phyloP scores from a whole-genome alignment of 2,113 vertebrate species.

The Cynoglossus semilaevis region DNA sequence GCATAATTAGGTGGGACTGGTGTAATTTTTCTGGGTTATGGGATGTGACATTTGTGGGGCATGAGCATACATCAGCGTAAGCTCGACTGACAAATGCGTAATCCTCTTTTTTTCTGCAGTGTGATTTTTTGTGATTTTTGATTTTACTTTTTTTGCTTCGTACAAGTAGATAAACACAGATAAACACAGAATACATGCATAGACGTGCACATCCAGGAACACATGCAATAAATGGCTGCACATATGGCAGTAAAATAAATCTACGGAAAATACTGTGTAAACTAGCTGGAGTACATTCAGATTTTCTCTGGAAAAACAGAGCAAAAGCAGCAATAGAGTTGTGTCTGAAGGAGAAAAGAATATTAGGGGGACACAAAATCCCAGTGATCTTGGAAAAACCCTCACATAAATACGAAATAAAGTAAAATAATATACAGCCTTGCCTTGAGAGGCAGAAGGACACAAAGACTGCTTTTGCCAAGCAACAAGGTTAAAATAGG shows the following conservation, averaged over 20 bases:
- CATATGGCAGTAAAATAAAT: slow-evolving; percentile 2
- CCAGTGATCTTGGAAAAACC: slow-evolving; percentile 21
- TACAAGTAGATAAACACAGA: too few species aligned
- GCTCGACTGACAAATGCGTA: slow-evolving; percentile 85
- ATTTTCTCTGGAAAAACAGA: not conserved
- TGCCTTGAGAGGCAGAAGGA: slow-evolving; percentile 8
- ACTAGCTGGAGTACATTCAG: slow-evolving; percentile 11
- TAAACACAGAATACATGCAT: too few species aligned
- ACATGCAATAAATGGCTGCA: not conserved
- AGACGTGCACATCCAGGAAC: slow-evolving; percentile 12
- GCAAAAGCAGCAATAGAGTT: slow-evolving; percentile 1
- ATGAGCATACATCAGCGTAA: slow-evolving; percentile 85
- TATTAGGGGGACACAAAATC: slow-evolving; percentile 14
- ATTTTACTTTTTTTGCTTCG: slow-evolving; percentile 59
- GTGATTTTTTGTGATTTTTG: too few species aligned
- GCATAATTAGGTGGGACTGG: slow-evolving; percentile 86
- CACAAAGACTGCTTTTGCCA: slow-evolving; percentile 28
- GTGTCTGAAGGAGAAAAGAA: slow-evolving; percentile 4
- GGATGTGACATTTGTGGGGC: slow-evolving; percentile 88
- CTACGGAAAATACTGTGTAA: slow-evolving; percentile 3
- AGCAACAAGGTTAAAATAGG: slow-evolving; percentile 37
- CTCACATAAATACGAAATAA: slow-evolving; percentile 8
- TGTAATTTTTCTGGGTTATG: slow-evolving; percentile 91
- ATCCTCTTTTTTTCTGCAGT: slow-evolving; percentile 75
- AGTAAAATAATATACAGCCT: slow-evolving; percentile 18